A percentile compares a stretch with the other conserved stretches of the same genome.
Evolutionary conservation across 2,797 vertebrate genomes (phyloP).

Genomic region (Neosilurus hyrtlii): DNA sequence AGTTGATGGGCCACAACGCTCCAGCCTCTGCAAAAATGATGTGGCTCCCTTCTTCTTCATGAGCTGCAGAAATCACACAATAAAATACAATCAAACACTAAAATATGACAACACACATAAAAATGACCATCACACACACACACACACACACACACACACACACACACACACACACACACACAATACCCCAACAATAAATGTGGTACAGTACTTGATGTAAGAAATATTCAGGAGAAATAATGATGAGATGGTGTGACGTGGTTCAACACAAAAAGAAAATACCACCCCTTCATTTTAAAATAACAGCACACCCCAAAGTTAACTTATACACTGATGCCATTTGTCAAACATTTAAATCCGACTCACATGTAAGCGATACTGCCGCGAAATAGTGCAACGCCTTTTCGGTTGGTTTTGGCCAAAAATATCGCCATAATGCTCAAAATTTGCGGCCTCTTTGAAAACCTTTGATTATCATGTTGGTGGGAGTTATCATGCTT

Average conservation of each 20-base stretch:
- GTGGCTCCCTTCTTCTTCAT: constrained; percentile 88
- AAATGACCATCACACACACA: background rate
- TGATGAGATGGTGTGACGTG: background rate
- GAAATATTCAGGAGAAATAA: background rate
- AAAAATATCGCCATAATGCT: too few species aligned
- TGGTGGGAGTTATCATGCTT: too few species aligned
- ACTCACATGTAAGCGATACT: too few species aligned
- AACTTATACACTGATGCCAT: too few species aligned
- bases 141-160: too few species aligned
- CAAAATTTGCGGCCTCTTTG: too few species aligned
- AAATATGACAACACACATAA: background rate
- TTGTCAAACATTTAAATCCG: background rate
- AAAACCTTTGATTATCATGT: too few species aligned
- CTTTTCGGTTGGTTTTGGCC: too few species aligned
- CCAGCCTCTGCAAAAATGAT: constrained; percentile 83
- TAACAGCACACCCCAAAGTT: background rate
- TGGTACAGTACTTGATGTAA: too few species aligned
- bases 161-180: too few species aligned
- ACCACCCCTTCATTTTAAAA: background rate
- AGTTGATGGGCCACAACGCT: constrained; percentile 82
- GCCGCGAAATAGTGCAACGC: too few species aligned
- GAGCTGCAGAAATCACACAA: constrained; percentile 70
- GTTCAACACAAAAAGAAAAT: background rate
- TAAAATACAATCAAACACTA: constrained; percentile 19
- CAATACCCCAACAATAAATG: too few species aligned